These are phyloP conservation scores for Eulithis testata DNA, from an alignment of 2,888 invertebrate genomes.

Conservation along the genomic window DNA sequence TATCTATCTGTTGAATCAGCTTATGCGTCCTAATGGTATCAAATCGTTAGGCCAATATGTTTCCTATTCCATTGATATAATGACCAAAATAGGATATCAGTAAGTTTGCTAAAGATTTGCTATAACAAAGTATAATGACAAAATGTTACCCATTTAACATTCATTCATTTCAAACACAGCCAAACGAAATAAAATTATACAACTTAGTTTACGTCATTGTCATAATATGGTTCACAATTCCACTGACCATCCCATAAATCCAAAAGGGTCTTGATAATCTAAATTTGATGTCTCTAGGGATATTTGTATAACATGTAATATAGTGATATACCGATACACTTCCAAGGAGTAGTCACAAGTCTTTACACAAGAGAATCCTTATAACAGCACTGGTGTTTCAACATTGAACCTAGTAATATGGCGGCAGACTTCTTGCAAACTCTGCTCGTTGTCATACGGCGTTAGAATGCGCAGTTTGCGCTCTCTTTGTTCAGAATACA, in stretches of 20 bases:
- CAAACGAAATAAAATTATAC: conserved; percentile 10
- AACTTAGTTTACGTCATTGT: conserved; percentile 5
- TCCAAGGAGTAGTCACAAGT: conserved; percentile 17
- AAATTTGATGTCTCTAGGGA: not conserved
- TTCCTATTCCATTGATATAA: not conserved
- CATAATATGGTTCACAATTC: conserved; percentile 1
- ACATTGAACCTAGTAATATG: conserved; percentile 69
- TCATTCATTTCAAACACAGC: conserved; percentile 2
- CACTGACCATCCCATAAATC: not conserved
- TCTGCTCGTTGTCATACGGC: conserved; percentile 55
- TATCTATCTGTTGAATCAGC: no score
- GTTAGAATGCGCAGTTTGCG: conserved; percentile 58
- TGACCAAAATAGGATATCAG: not conserved
- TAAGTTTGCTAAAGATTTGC: not conserved
- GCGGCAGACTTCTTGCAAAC: conserved; percentile 54
- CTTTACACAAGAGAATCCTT: conserved; percentile 1
- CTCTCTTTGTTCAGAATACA: conserved; percentile 61
- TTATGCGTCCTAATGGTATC: not conserved
- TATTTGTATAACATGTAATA: conserved; percentile 57
- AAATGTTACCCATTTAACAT: not conserved
- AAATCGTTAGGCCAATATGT: not conserved
- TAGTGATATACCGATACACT: conserved; percentile 62
- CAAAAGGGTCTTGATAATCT: not conserved
- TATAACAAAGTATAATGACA: not conserved
- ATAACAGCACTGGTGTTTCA: conserved; percentile 57